phyloP scores from a whole-genome alignment of 1,140 invertebrate species.

The Arctopsyche grandis region DNA sequence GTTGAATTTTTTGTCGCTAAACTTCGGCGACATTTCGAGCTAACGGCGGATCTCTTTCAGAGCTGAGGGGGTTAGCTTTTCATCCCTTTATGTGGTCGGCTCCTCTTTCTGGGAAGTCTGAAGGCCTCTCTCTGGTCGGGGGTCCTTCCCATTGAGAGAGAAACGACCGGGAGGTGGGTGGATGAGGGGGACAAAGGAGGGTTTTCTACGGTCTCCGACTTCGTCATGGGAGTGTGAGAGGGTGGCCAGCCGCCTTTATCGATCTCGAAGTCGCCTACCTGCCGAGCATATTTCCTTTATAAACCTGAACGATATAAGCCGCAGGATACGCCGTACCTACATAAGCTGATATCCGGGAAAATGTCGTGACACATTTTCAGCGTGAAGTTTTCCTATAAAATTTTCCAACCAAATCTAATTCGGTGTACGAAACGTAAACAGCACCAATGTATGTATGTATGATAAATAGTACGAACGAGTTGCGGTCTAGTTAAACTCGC shows the following conservation, averaged over 20 bases:
- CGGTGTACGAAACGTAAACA: no score
- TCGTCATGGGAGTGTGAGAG: background rate
- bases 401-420: background rate
- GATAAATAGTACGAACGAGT: no score
- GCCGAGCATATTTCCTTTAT: conserved; percentile 35
- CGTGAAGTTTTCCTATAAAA: background rate
- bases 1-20: background rate
- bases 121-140: background rate
- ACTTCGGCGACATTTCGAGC: conserved; percentile 3
- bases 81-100: conserved; percentile 19
- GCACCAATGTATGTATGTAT: no score
- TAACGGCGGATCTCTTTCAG: conserved; percentile 14
- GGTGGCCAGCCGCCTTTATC: conserved; percentile 32
- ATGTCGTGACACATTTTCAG: background rate
- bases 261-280: conserved; percentile 37
- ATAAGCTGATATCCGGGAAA: background rate
- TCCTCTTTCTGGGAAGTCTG: conserved; percentile 3
- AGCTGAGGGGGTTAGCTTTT: conserved; percentile 17
- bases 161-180: background rate
- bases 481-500: background rate
- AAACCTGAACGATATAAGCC: conserved; percentile 2
- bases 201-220: background rate
- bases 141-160: background rate
- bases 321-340: background rate
- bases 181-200: no score